A percentile compares a stretch with the other conserved stretches of the same genome.
These are phyloP conservation scores for Euglossa dilemma DNA, from an alignment of 1,140 invertebrate species.

Conservation along the genomic window DNA sequence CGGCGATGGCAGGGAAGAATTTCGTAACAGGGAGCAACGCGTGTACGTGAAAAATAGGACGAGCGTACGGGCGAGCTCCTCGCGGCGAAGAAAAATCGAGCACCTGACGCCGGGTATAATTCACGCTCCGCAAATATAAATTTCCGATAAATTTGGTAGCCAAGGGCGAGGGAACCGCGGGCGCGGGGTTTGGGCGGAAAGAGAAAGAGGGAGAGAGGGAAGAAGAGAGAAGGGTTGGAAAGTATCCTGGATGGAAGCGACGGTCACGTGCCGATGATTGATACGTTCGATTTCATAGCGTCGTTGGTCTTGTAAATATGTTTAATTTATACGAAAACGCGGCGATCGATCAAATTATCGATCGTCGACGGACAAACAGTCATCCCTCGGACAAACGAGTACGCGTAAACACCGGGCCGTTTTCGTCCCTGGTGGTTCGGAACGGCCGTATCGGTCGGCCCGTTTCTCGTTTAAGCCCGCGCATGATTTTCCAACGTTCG, in stretches of 20 bases:
- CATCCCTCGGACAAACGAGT: slow-evolving; percentile 30
- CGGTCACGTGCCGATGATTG: slow-evolving; percentile 16
- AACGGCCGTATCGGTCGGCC: background rate
- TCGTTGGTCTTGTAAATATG: slow-evolving; percentile 24
- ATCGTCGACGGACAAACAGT: slow-evolving; percentile 34
- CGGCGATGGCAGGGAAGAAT: slow-evolving; percentile 3
- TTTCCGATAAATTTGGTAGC: slow-evolving; percentile 38
- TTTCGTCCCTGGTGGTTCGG: background rate
- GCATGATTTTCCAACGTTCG: background rate
- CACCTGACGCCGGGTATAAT: slow-evolving; percentile 50
- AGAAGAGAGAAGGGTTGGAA: background rate
- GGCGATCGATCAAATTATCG: slow-evolving; percentile 31
- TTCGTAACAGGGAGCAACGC: slow-evolving; percentile 5
- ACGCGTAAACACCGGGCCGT: slow-evolving; percentile 6
- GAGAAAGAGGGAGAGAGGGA: background rate
- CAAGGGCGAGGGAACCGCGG: background rate
- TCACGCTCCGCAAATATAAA: slow-evolving; percentile 52
- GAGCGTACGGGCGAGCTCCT: background rate
- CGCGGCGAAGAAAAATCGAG: slow-evolving; percentile 35
- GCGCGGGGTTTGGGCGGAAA: too few relatives aligned
- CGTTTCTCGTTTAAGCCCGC: background rate
- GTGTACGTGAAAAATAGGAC: slow-evolving; percentile 33
- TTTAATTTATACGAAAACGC: slow-evolving; percentile 42
- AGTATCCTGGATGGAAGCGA: background rate
- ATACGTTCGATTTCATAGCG: slow-evolving; percentile 40